Evolutionary conservation across 1,140 invertebrate species (phyloP).

Genomic region (Drosophila bocki): DNA sequence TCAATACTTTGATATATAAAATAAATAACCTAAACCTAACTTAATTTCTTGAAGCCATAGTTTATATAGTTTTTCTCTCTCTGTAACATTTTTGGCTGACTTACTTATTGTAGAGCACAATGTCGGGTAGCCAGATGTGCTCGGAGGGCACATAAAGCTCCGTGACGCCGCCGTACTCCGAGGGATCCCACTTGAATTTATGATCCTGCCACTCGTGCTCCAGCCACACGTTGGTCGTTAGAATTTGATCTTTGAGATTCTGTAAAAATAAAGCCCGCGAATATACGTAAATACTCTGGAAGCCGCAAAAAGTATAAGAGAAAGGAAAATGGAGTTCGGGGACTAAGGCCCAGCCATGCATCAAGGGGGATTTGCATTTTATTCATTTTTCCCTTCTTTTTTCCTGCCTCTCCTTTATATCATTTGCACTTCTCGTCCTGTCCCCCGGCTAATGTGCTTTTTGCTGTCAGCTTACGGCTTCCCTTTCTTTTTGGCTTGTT

Average conservation of each 20-base stretch:
- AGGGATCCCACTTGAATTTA: constrained; percentile 98
- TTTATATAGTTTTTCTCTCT: background rate
- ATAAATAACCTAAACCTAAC: background rate
- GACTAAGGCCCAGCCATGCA: constrained; percentile 57
- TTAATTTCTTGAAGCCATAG: background rate
- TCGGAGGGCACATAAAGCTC: constrained; percentile 96
- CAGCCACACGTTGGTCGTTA: constrained; percentile 98
- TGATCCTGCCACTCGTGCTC: constrained; percentile 99
- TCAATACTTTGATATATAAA: background rate
- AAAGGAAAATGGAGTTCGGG: constrained; percentile 4
- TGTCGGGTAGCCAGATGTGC: constrained; percentile 97
- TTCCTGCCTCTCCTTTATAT: constrained; percentile 13
- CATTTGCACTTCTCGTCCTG: constrained; percentile 23
- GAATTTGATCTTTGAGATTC: constrained; percentile 98
- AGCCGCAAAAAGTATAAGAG: constrained; percentile 7
- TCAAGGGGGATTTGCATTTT: constrained; percentile 71
- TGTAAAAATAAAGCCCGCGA: constrained; percentile 80
- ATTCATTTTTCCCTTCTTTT: constrained; percentile 39
- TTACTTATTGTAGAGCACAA: constrained; percentile 99
- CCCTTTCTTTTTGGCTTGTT: constrained; percentile 70
- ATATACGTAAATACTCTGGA: constrained; percentile 16
- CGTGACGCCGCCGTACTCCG: constrained; percentile 97
- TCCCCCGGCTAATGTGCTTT: constrained; percentile 72
- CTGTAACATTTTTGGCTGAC: constrained; percentile 63
- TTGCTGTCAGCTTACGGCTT: constrained; percentile 78